Evolutionary conservation across 2,888 invertebrate genomes (phyloP), one percentile per base, ranked within the genome.

Genomic region (Glaucopsyche alexis): DNA sequence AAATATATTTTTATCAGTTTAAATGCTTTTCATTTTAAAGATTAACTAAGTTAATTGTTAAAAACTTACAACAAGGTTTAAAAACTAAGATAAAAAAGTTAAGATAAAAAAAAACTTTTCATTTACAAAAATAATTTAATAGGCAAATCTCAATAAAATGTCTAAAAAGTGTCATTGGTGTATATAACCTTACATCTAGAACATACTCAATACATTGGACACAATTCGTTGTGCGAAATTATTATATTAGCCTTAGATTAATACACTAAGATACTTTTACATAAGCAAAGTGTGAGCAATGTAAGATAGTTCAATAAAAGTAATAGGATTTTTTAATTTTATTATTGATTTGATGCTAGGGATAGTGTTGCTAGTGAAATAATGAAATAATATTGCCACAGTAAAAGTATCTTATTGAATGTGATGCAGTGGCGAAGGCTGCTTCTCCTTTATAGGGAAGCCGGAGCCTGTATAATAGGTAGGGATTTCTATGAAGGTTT

Each of bases 41-140:
- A 29, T 29, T 29, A 29, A 47, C 6, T 42, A 42, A 42, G 3
- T 47, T 13, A 13, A 47, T 47, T 11, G 13, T 47, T 13, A 47
- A 11, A 47, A 8, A 47, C 9, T 1, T 47, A 47, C 47, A 13
- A 11, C 9, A 29, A 38, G 16, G n/a, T 7, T 29, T 60, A 13
- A 7, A 29, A 6, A 60, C 7, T 38, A 29, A 13, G n/a, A n/a
- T n/a, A n/a, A 6, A 1, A 2, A 60, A 55, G 8, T 6, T 19
- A 75, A 79, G 77, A 77, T 71, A 81, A 82, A 77, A 82, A 77
- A 80, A 74, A 71, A 78, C 73, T 71, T 76, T 76, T 81, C 81
- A 84, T 90, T 91, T 92, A 92, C 84, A 93, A 93, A 92, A 93
- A 93, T 93, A 93, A 92, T 93, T 93, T 93, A 93, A 92, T 93